These are phyloP conservation scores for Propithecus coquereli DNA, from an alignment of 2,113 vertebrate species.

Conservation along the genomic window DNA sequence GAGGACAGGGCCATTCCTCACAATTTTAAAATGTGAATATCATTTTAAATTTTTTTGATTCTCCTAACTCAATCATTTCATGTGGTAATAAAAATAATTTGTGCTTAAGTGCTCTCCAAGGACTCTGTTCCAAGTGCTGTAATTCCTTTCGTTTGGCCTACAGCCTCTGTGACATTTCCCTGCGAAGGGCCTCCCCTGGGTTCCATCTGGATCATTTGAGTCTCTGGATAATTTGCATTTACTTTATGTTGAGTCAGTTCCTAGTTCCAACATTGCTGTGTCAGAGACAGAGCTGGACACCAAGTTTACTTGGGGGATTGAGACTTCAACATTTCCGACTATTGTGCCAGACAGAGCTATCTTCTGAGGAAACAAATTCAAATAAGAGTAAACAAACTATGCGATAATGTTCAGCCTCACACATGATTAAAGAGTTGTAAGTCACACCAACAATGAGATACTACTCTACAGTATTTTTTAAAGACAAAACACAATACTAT, in stretches of 20 bases:
- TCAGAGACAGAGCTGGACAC: constrained; percentile 27
- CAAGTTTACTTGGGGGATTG: constrained; percentile 24
- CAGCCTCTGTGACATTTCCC: constrained; percentile 51
- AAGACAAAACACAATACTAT: not conserved
- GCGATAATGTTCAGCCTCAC: not conserved
- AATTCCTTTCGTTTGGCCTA: constrained; percentile 58
- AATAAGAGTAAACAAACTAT: not conserved
- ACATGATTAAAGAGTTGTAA: not conserved
- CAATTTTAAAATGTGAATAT: constrained; percentile 47
- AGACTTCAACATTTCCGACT: constrained; percentile 34
- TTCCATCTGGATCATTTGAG: constrained; percentile 46
- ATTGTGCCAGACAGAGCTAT: constrained; percentile 32
- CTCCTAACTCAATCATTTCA: constrained; percentile 59
- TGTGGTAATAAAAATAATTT: constrained; percentile 66
- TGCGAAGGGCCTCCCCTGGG: constrained; percentile 17
- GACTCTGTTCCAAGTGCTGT: constrained; percentile 48
- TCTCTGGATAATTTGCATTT: constrained; percentile 44
- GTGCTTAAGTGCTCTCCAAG: constrained; percentile 61
- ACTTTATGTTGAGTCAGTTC: constrained; percentile 36
- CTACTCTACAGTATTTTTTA: not conserved
- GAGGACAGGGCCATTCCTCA: not conserved
- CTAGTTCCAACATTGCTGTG: constrained; percentile 15
- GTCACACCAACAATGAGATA: not conserved
- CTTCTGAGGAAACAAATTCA: constrained; percentile 15
- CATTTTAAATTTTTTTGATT: constrained; percentile 52